These are phyloP conservation scores for Myathropa florea DNA, from an alignment of 2,888 invertebrate genomes.

Conservation along the genomic window DNA sequence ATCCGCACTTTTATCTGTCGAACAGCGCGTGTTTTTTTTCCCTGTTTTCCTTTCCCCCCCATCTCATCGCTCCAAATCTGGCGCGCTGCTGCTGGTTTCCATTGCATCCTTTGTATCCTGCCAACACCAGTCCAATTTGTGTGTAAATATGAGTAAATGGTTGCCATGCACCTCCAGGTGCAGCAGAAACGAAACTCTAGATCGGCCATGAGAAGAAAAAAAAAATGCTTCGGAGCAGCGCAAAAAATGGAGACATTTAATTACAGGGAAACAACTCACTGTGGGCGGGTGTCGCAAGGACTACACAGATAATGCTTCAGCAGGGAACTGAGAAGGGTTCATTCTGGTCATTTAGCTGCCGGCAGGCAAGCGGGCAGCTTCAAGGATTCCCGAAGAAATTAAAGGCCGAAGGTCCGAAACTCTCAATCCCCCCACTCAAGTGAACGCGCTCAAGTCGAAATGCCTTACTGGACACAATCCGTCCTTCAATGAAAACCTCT, in stretches of 20 bases:
- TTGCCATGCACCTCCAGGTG: constrained; percentile 41
- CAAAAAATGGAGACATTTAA: neutral
- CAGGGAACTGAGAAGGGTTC: neutral
- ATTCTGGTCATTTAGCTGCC: neutral
- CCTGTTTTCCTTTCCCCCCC: neutral
- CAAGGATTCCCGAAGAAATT: neutral
- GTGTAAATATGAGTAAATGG: constrained; percentile 59
- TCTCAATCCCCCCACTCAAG: neutral
- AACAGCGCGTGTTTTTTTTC: neutral
- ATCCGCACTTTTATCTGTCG: constrained; percentile 14
- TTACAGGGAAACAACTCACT: neutral
- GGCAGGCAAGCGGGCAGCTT: neutral
- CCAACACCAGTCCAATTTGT: constrained; percentile 59
- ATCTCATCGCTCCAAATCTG: no score
- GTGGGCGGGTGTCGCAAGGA: neutral
- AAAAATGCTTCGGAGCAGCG: neutral
- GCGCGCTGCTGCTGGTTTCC: neutral
- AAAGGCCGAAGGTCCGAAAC: neutral
- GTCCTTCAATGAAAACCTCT: neutral
- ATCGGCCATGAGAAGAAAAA: neutral
- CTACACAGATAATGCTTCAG: neutral
- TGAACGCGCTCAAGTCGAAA: neutral
- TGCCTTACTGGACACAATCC: neutral
- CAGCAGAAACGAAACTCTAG: constrained; percentile 16
- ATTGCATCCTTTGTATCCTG: constrained; percentile 45